Evolutionary conservation across 1,140 invertebrate genomes (phyloP), one percentile per base, ranked within the genome.

Genomic region (Dendrolimus punctatus): DNA sequence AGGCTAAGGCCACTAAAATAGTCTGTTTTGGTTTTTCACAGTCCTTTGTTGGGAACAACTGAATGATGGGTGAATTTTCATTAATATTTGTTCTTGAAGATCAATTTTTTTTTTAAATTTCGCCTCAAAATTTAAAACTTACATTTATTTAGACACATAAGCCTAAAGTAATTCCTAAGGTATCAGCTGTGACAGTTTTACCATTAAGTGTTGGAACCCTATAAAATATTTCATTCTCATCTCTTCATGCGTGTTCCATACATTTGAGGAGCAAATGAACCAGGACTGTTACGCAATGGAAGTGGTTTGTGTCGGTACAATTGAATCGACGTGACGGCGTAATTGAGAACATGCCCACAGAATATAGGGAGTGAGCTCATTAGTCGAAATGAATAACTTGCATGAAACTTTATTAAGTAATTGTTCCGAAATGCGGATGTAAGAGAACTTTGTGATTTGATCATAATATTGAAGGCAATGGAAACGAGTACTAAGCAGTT

Each of bases 351-450:
- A 49, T 40, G 42, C 46, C n/a, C 40, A 48, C 50, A 53, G 56
- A 53, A 57, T 44, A 44, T 39, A 36, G 48, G 44, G 44, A 51
- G 56, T 57, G 48, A 40, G 47, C 50, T 52, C 56, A 57, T 57
- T 53, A 56, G 49, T 46, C 39, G 49, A 39, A 51, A 57, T 56
- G 52, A 60, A 57, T 52, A 57, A 57, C 53, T 54, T 55, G 46
- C 43, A 40, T 9, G 42, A 37, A 62, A 62, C 52, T 57, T 55
- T 57, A 58, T 62, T 58, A 57, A 57, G 23, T 51, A 51, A 49
- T 49, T 53, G 50, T 50, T 45, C 8, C 42, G 40, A 8, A 60
- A 53, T 39, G 23, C 23, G 23, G 23, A 23, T 23, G 23, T 23
- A 3, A 23, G 23, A 23, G 23, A 23, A 23, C 23, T 23, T 23